Percentiles rank a stretch among this genome's conserved stretches.
phyloP scores from a whole-genome alignment of 1,140 invertebrate species.

The Drosophila bifasciata region DNA sequence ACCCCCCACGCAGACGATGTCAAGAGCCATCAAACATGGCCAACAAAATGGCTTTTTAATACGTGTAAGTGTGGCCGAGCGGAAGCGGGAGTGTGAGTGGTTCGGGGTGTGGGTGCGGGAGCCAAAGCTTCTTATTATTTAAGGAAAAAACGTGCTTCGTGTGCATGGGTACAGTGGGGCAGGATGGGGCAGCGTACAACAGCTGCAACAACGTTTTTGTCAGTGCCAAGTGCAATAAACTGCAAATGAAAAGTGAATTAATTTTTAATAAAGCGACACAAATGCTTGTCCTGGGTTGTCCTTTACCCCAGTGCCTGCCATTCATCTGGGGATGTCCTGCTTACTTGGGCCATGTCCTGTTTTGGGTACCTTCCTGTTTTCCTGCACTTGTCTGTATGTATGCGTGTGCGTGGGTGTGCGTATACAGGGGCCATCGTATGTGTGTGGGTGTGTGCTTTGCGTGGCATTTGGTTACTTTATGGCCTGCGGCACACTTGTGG shows the following conservation, averaged over 20 bases:
- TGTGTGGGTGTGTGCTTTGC: slow-evolving; percentile 27
- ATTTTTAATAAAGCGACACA: slow-evolving; percentile 78
- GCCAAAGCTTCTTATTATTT: slow-evolving; percentile 53
- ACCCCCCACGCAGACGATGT: slow-evolving; percentile 56
- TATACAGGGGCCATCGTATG: neutral
- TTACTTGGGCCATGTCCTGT: slow-evolving; percentile 1
- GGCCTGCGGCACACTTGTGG: slow-evolving; percentile 74
- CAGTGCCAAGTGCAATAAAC: slow-evolving; percentile 79
- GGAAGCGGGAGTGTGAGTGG: neutral
- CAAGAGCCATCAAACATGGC: slow-evolving; percentile 79
- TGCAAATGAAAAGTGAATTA: slow-evolving; percentile 82
- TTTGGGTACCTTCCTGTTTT: slow-evolving; percentile 15
- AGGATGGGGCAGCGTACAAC: slow-evolving; percentile 23
- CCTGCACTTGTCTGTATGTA: neutral
- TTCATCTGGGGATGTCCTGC: slow-evolving; percentile 15
- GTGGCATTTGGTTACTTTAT: slow-evolving; percentile 70
- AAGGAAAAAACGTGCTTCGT: slow-evolving; percentile 35
- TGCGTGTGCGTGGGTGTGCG: slow-evolving; percentile 9
- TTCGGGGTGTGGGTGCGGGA: neutral
- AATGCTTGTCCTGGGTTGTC: slow-evolving; percentile 38
- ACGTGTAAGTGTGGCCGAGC: slow-evolving; percentile 69
- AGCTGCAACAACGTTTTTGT: slow-evolving; percentile 58
- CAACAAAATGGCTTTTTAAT: slow-evolving; percentile 79
- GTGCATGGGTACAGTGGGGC: slow-evolving; percentile 6
- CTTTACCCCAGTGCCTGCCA: neutral